Evolutionary conservation across 2,113 vertebrate species (phyloP).

Genomic region (Anguilla japonica): DNA sequence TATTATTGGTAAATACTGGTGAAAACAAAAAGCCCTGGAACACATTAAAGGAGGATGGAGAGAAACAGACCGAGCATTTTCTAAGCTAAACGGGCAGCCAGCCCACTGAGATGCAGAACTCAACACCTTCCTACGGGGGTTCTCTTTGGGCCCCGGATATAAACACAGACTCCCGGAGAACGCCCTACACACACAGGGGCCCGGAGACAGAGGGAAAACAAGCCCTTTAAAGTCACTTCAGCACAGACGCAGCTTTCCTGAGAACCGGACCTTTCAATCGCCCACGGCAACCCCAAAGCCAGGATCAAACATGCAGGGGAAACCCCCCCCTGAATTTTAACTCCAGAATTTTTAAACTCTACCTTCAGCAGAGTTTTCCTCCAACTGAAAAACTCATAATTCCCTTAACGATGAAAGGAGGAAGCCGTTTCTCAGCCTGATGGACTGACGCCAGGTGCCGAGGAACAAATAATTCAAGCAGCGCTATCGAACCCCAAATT

Average conservation of each 20-base stretch:
- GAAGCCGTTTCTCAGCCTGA: not conserved
- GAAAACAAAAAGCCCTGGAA: not conserved
- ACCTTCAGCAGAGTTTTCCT: not conserved
- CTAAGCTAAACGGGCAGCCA: not conserved
- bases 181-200: not conserved
- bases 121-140: not conserved
- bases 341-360: not conserved
- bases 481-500: not conserved
- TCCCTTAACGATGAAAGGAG: not conserved
- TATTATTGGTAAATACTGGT: not conserved
- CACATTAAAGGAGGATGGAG: not conserved
- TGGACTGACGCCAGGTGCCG: not conserved
- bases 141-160: not conserved
- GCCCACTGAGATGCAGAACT: not conserved
- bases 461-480: not conserved
- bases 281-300: conserved; percentile 41
- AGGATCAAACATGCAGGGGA: conserved; percentile 7
- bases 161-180: not conserved
- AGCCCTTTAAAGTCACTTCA: conserved; percentile 10
- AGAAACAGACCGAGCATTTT: not conserved
- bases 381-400: not conserved
- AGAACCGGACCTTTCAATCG: conserved; percentile 30
- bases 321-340: conserved; percentile 15
- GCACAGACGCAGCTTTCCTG: not conserved
- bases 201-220: not conserved